Percentiles rank a stretch among this genome's conserved stretches.
phyloP scores from a whole-genome alignment of 2,113 vertebrate species.

The Camelus dromedarius region DNA sequence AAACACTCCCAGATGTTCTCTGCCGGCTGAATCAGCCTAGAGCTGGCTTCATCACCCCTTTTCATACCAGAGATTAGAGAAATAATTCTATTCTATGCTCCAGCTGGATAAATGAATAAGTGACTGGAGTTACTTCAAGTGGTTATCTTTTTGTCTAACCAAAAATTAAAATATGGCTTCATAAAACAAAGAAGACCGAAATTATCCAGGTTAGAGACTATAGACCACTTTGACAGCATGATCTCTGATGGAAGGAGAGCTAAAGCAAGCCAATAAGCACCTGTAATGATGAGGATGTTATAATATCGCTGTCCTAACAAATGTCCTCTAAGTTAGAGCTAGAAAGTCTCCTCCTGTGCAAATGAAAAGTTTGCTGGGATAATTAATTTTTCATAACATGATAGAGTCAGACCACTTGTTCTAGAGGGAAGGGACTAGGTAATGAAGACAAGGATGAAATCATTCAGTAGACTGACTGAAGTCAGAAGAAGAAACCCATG shows the following conservation, averaged over 20 bases:
- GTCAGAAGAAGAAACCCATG: background rate
- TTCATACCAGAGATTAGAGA: background rate
- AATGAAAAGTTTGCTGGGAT: background rate
- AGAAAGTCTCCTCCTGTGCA: background rate
- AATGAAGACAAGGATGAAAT: background rate
- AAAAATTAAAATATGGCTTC: constrained; percentile 1
- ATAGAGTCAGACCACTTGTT: background rate
- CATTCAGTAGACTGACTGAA: background rate
- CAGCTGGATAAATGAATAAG: background rate
- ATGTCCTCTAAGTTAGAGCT: background rate
- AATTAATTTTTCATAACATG: background rate
- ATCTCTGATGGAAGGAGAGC: background rate
- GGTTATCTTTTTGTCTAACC: background rate
- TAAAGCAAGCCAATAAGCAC: background rate
- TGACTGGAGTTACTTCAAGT: background rate
- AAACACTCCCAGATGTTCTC: background rate
- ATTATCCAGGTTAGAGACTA: background rate
- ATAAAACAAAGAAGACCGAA: background rate
- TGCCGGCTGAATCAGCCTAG: background rate
- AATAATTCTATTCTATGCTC: background rate
- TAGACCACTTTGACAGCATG: background rate
- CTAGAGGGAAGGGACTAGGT: background rate
- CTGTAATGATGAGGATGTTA: background rate
- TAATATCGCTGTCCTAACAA: background rate
- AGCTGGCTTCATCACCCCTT: background rate